Evolutionary conservation across 2,797 vertebrate genomes (phyloP).

Genomic region (Enteromius treurensis): DNA sequence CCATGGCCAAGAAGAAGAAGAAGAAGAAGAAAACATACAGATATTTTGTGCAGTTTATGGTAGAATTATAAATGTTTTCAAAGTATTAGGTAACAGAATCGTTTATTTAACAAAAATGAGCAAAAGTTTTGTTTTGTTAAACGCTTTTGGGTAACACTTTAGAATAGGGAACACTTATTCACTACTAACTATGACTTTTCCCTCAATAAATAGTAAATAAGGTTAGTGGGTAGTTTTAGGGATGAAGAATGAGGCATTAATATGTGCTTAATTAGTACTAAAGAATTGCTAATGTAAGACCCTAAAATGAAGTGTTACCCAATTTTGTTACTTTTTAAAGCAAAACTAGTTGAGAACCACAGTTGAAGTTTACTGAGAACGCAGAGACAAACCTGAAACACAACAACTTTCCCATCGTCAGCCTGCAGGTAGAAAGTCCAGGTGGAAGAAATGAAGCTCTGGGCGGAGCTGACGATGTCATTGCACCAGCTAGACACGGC

Average conservation of each 20-base stretch:
- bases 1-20: no score
- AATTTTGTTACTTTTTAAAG: background rate
- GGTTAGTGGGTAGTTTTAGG: no score
- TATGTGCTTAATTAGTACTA: no score
- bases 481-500: slow-evolving; percentile 91
- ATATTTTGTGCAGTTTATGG: background rate
- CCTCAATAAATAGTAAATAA: no score
- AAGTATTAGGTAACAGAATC: background rate
- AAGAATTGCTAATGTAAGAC: no score
- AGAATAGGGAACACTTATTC: no score
- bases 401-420: slow-evolving; percentile 91
- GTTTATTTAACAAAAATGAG: background rate
- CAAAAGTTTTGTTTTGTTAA: background rate
- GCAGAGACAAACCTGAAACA: slow-evolving; percentile 87
- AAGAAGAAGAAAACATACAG: no score
- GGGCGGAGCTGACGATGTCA: slow-evolving; percentile 93
- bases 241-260: no score
- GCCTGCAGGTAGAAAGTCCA: slow-evolving; percentile 98
- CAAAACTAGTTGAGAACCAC: background rate
- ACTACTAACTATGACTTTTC: no score
- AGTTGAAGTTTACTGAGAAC: background rate
- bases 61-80: background rate
- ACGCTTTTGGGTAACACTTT: no score
- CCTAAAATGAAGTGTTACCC: no score
- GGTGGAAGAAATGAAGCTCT: slow-evolving; percentile 96